Evolutionary conservation across 1,140 invertebrate genomes (phyloP), one percentile per base, ranked within the genome.

Genomic region (Vollenhovia emeryi): DNA sequence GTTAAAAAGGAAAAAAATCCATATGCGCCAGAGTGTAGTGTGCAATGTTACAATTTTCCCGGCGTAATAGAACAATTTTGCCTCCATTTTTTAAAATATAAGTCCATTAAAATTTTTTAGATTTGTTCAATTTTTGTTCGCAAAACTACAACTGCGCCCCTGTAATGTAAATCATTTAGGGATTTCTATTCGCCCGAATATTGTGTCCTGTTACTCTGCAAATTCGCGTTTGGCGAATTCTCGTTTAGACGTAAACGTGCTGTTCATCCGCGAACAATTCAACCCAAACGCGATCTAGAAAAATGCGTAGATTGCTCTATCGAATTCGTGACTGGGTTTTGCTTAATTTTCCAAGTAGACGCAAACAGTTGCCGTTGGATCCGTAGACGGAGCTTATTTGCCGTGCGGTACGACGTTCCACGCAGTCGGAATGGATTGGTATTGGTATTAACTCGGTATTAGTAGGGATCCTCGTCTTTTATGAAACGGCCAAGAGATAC

Each of bases 121-220:
- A 71, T 59, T 71, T 43, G 75, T 52, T 79, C 60, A 43, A 76
- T 68, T 79, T 66, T 33, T 62, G n/a, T n/a, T n/a, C n/a, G 18
- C 11, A 21, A 24, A 62, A 60, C 55, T 36, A 52, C 43, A 6
- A n/a, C 18, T n/a, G 18, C 8, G 21, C 71, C 57, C 40, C 21
- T 21, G 50, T 74, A 74, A 74, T 57, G 33, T 74, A 52, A 64
- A 64, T 21, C 40, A 64, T 27, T 64, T 55, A 64, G 57, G 45
- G 59, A 64, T 33, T 48, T n/a, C 27, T 15, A 48, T 78, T 78
- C 9, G 30, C 43, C n/a, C 27, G 27, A 21, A 48, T 64, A 62
- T 64, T 48, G 71, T 3, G 71, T 3, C 50, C 50, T 33, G 40
- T 36, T 21, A 33, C 21, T 3, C 40, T 48, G n/a, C 15, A 45